Percentiles rank a stretch among this genome's conserved stretches.
These are phyloP conservation scores for Enoplolaimus lenunculus DNA, from an alignment of 2,888 invertebrate species.

Conservation along the genomic window DNA sequence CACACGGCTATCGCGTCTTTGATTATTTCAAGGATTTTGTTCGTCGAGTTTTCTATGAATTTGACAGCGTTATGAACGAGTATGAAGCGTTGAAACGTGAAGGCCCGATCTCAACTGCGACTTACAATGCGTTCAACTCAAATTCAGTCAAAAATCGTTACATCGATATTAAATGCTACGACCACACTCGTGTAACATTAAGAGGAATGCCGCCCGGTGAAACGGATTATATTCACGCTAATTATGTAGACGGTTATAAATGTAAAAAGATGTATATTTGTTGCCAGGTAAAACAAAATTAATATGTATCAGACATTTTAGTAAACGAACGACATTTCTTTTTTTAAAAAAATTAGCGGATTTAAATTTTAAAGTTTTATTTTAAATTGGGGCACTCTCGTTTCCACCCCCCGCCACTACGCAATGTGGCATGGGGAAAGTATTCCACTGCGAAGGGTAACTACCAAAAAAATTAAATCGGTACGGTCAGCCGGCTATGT, in stretches of 20 bases:
- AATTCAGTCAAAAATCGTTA: slow-evolving; percentile 21
- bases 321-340: background rate
- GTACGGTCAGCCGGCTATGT: too few relatives aligned
- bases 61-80: slow-evolving; percentile 10
- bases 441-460: too few relatives aligned
- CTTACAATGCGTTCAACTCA: slow-evolving; percentile 9
- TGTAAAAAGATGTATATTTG: slow-evolving; percentile 19
- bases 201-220: slow-evolving; percentile 1
- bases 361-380: too few relatives aligned
- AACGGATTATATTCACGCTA: slow-evolving; percentile 24
- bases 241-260: slow-evolving; percentile 22
- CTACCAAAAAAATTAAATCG: too few relatives aligned
- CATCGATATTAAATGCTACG: slow-evolving; percentile 23
- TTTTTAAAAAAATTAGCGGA: too few relatives aligned
- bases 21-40: slow-evolving; percentile 12
- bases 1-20: too few relatives aligned
- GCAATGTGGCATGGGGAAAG: too few relatives aligned
- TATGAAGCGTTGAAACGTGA: slow-evolving; percentile 4
- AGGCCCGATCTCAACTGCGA: background rate
- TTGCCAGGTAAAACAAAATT: slow-evolving; percentile 19
- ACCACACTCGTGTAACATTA: slow-evolving; percentile 21
- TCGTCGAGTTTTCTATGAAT: slow-evolving; percentile 1
- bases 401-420: too few relatives aligned
- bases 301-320: background rate
- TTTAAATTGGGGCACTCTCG: too few relatives aligned